phyloP scores from a whole-genome alignment of 2,797 vertebrate species.

The Takifugu rubripes region DNA sequence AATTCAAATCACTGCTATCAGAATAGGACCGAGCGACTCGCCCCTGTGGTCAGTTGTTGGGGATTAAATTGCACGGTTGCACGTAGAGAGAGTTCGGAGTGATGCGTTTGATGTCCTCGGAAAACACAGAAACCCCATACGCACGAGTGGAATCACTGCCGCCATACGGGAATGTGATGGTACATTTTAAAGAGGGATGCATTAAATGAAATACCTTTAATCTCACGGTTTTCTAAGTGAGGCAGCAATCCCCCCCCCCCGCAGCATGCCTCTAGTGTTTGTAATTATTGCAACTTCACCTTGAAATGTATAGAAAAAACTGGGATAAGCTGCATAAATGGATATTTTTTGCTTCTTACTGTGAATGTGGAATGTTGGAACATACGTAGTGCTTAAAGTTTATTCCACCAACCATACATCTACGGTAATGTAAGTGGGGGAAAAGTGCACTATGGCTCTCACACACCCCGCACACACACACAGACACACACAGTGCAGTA shows the following conservation, averaged over 20 bases:
- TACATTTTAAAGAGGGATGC: conserved; percentile 49
- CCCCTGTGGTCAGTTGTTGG: conserved; percentile 54
- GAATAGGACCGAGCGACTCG: conserved; percentile 54
- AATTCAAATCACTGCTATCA: conserved; percentile 66
- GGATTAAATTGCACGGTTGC: conserved; percentile 49
- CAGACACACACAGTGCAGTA: conserved; percentile 12
- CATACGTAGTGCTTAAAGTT: too few relatives aligned
- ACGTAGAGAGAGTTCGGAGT: conserved; percentile 25
- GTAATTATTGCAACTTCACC: too few relatives aligned
- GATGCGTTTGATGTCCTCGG: conserved; percentile 61
- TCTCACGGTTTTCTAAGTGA: conserved; percentile 36
- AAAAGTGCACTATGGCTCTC: not conserved
- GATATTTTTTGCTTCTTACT: too few relatives aligned
- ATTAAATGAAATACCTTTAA: conserved; percentile 53
- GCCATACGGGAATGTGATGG: conserved; percentile 60
- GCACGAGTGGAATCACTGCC: conserved; percentile 46
- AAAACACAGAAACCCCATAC: conserved; percentile 50
- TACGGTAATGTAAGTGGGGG: too few relatives aligned
- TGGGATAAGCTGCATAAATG: too few relatives aligned
- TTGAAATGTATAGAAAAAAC: too few relatives aligned
- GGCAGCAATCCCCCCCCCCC: conserved; percentile 26
- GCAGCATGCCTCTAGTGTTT: too few relatives aligned
- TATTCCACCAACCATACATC: too few relatives aligned
- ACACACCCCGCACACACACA: conserved; percentile 4
- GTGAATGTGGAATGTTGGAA: too few relatives aligned